phyloP scores from a whole-genome alignment of 2,797 vertebrate species.

The Chrysocyon brachyurus region DNA sequence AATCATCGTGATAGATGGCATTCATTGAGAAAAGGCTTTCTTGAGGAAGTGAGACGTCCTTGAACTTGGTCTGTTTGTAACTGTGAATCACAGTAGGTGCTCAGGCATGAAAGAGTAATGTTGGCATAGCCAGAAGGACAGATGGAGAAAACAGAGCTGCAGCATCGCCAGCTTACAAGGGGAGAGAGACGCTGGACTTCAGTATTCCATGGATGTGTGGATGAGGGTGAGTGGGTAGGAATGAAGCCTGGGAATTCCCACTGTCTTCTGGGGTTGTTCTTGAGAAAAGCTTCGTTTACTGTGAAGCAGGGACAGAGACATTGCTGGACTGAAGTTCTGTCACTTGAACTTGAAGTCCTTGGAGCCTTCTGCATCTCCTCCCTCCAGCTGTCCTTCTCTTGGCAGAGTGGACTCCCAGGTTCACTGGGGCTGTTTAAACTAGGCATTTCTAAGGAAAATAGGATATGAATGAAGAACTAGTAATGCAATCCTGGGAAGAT shows the following conservation, averaged over 20 bases:
- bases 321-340: background rate
- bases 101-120: background rate
- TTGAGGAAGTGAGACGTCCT: background rate
- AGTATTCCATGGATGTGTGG: background rate
- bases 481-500: slow-evolving; percentile 74
- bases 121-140: background rate
- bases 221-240: background rate
- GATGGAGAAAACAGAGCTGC: background rate
- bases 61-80: background rate
- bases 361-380: background rate
- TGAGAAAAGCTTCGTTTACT: background rate
- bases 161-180: background rate
- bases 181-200: background rate
- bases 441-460: slow-evolving; percentile 61
- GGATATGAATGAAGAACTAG: slow-evolving; percentile 60
- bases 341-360: background rate
- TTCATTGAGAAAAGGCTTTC: background rate
- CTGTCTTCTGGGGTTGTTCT: background rate
- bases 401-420: background rate
- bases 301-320: background rate
- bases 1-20: background rate
- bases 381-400: background rate
- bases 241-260: background rate
- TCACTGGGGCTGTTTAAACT: background rate
- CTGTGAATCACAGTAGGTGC: background rate